Evolutionary conservation across 2,888 invertebrate genomes (phyloP).

Genomic region (Watsonalla cultraria): DNA sequence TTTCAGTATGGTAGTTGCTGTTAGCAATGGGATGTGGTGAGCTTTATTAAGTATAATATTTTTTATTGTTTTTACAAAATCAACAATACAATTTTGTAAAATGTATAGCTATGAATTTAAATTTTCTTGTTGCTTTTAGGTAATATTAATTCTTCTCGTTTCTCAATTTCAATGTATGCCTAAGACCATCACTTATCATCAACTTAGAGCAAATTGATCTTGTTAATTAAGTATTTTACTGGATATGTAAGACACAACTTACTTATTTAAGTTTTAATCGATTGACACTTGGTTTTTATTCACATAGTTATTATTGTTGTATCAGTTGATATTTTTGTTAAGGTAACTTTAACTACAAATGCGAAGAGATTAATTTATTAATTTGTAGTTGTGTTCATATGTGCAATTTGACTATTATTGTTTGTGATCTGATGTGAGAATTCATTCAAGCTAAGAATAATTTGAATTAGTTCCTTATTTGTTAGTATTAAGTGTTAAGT

Average conservation of each 20-base stretch:
- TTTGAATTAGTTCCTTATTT: slow-evolving; percentile 76
- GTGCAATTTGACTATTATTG: slow-evolving; percentile 68
- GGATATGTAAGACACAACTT: slow-evolving; percentile 33
- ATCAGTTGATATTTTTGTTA: slow-evolving; percentile 69
- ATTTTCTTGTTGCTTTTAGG: slow-evolving; percentile 48
- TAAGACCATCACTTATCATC: slow-evolving; percentile 36
- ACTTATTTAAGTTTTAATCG: slow-evolving; percentile 49
- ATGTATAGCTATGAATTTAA: slow-evolving; percentile 30
- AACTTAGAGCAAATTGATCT: neutral
- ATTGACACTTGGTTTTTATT: slow-evolving; percentile 66
- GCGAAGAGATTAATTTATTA: slow-evolving; percentile 75
- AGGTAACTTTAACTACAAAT: slow-evolving; percentile 52
- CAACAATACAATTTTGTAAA: slow-evolving; percentile 38
- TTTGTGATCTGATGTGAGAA: slow-evolving; percentile 75
- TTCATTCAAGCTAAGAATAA: slow-evolving; percentile 67
- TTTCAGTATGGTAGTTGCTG: slow-evolving; percentile 43
- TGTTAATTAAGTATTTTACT: slow-evolving; percentile 31
- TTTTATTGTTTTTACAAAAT: slow-evolving; percentile 53
- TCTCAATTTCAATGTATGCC: slow-evolving; percentile 43
- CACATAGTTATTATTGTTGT: slow-evolving; percentile 57
- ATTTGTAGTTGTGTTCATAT: slow-evolving; percentile 65
- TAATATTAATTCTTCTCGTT: slow-evolving; percentile 34
- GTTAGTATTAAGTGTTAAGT: slow-evolving; percentile 53
- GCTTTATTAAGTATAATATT: slow-evolving; percentile 46
- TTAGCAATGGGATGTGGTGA: slow-evolving; percentile 51